Percentiles rank a stretch among this genome's conserved stretches.
These are phyloP conservation scores for Scolopax rusticola DNA, from an alignment of 2,797 vertebrate genomes.

Conservation along the genomic window DNA sequence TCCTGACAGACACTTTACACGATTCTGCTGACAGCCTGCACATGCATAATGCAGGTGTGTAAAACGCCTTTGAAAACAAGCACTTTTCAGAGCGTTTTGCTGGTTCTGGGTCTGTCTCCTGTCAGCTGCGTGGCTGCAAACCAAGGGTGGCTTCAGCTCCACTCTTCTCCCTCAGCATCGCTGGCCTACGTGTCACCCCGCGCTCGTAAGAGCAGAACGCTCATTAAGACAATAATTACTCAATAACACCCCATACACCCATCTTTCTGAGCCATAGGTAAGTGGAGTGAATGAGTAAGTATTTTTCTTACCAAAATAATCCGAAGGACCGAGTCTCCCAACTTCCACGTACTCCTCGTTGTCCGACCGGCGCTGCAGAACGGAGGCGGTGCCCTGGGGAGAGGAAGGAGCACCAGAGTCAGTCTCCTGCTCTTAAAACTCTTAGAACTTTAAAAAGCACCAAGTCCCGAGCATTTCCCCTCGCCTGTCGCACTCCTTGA, in stretches of 20 bases:
- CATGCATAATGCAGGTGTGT: slow-evolving; percentile 56
- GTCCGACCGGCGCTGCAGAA: slow-evolving; percentile 94
- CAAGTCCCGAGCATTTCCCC: background rate
- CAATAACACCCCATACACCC: background rate
- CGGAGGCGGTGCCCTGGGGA: slow-evolving; percentile 92
- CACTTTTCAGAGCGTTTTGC: slow-evolving; percentile 46
- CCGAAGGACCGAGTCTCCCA: slow-evolving; percentile 93
- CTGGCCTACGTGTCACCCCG: background rate
- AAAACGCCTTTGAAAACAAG: slow-evolving; percentile 63
- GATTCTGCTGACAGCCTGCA: slow-evolving; percentile 26
- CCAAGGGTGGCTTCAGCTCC: background rate
- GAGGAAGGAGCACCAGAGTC: background rate
- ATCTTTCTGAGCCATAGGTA: background rate
- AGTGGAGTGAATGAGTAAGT: background rate
- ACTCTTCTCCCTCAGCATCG: background rate
- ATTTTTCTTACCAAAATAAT: slow-evolving; percentile 93
- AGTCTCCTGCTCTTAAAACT: background rate
- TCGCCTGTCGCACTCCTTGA: background rate
- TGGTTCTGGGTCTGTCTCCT: slow-evolving; percentile 42
- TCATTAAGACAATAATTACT: background rate
- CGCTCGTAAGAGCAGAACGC: background rate
- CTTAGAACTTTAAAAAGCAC: background rate
- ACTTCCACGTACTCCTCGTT: slow-evolving; percentile 96
- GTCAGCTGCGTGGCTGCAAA: slow-evolving; percentile 22
- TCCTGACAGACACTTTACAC: slow-evolving; percentile 52